Conservation (phyloP, 2,888 invertebrate species). For the Zaprionus bogoriensis region DNA sequence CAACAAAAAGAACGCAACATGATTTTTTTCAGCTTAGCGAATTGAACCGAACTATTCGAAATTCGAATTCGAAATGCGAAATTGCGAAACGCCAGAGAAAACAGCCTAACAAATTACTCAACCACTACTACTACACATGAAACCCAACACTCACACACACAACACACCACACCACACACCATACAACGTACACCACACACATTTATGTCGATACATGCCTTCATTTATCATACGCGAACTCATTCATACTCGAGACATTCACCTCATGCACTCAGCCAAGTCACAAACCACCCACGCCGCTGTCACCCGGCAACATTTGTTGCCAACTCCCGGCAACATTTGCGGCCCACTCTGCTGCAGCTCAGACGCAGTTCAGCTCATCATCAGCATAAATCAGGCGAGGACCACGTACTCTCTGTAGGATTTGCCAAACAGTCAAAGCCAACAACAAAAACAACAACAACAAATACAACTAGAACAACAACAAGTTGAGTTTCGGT, state of each 20-base stretch:
- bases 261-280: conserved; percentile 42
- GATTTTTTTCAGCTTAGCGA: conserved; percentile 29
- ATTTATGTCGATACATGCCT: conserved; percentile 29
- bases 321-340: conserved; percentile 21
- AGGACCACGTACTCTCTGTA: conserved; percentile 34
- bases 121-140: too few species aligned
- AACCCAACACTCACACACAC: conserved; percentile 19
- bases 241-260: conserved; percentile 55
- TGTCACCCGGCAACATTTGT: conserved; percentile 36
- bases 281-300: conserved; percentile 46
- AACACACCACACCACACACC: conserved; percentile 28
- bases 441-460: conserved; percentile 34
- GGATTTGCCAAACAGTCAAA: conserved; percentile 49
- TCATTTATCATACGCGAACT: conserved; percentile 32
- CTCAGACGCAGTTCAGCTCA: conserved; percentile 25
- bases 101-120: conserved; percentile 76
- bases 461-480: conserved; percentile 21
- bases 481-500: conserved; percentile 11
- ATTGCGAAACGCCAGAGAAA: conserved; percentile 52
- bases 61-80: conserved; percentile 17
- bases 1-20: conserved; percentile 38
- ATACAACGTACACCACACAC: conserved; percentile 25
- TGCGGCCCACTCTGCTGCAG: not conserved
- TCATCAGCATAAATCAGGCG: conserved; percentile 76
- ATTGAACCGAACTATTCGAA: conserved; percentile 16